Conservation (phyloP, 2,888 invertebrate species). For the Deladenus siricidicola region DNA sequence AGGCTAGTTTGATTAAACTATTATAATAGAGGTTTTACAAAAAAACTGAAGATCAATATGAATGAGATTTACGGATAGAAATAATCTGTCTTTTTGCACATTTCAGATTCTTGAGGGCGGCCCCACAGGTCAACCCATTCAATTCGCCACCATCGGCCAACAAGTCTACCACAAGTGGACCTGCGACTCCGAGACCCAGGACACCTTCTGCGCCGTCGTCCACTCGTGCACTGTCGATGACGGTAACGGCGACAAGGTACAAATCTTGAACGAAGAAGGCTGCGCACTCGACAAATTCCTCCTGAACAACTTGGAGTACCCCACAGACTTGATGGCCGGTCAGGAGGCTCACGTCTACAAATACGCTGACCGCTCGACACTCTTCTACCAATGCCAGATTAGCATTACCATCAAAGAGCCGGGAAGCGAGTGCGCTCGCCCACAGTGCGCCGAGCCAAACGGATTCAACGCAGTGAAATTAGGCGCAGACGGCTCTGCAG, state of each 20-base stretch:
- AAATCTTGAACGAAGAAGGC: slow-evolving; percentile 51
- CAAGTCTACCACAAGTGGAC: slow-evolving; percentile 53
- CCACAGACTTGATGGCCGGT: slow-evolving; percentile 52
- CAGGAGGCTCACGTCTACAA: slow-evolving; percentile 54
- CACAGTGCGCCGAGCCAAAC: slow-evolving; percentile 46
- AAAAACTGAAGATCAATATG: not conserved
- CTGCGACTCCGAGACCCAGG: slow-evolving; percentile 50
- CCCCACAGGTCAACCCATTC: slow-evolving; percentile 49
- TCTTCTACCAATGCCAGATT: slow-evolving; percentile 54
- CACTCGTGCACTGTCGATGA: slow-evolving; percentile 52
- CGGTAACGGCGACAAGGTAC: slow-evolving; percentile 50
- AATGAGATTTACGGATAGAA: not conserved
- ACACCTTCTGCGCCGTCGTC: slow-evolving; percentile 53
- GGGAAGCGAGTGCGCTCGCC: slow-evolving; percentile 48
- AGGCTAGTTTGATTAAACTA: slow-evolving; percentile 21
- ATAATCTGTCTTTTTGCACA: not conserved
- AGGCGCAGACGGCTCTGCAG: slow-evolving; percentile 15
- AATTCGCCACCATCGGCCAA: slow-evolving; percentile 49
- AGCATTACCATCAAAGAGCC: slow-evolving; percentile 52
- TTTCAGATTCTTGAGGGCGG: slow-evolving; percentile 48
- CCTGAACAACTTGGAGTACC: slow-evolving; percentile 53
- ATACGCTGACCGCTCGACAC: slow-evolving; percentile 50
- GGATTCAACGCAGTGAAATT: slow-evolving; percentile 47
- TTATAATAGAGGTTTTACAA: not conserved
- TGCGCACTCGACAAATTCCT: slow-evolving; percentile 52